Evolutionary conservation across 2,888 invertebrate genomes (phyloP), one percentile per base, ranked within the genome.

Genomic region (Eupithecia subumbrata): DNA sequence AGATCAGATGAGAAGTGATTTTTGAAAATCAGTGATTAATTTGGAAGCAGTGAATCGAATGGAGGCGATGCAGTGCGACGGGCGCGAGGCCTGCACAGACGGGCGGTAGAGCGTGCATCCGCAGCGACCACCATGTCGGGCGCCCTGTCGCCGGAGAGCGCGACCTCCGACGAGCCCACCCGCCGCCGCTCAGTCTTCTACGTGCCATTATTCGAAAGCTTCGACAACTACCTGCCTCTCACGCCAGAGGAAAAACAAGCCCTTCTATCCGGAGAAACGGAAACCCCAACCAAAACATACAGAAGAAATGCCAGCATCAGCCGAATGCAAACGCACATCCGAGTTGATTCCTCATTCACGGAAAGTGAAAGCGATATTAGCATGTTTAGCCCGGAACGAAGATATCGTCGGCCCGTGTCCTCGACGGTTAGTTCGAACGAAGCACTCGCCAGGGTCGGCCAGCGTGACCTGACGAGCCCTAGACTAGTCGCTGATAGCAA

Each of bases 161-260:
- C 89, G 82, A 85, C 86, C 60, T 25, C 60, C 86, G 95, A 95
- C 84, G 96, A 96, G 73, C 91, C 94, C 80, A 87, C 95, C 79
- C 94, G 96, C 71, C 95, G 97, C 77, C 95, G 97, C 79, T 97
- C 97, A 70, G 96, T 97, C 81, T 97, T 97, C 91, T 97, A 97
- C 91, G 97, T 97, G 80, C 96, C 97, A 81, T 92, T 97, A 82
- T 96, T 96, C 77, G 95, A 96, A 81, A 96, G 95, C 83, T 96
- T 95, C 82, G 95, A 94, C 72, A 95, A 95, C 86, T 96, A 95
- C 84, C 91, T 96, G 69, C 96, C 95, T 40, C 92, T 96, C 74
- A 92, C 94, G 40, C 87, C 90, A 73, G 92, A 93, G 85, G 94
- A 95, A 87, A 93, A 91, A 78, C 93, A 94, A 81, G 95, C 95